Evolutionary conservation across 2,797 vertebrate species (phyloP).

Genomic region (Trachurus trachurus): DNA sequence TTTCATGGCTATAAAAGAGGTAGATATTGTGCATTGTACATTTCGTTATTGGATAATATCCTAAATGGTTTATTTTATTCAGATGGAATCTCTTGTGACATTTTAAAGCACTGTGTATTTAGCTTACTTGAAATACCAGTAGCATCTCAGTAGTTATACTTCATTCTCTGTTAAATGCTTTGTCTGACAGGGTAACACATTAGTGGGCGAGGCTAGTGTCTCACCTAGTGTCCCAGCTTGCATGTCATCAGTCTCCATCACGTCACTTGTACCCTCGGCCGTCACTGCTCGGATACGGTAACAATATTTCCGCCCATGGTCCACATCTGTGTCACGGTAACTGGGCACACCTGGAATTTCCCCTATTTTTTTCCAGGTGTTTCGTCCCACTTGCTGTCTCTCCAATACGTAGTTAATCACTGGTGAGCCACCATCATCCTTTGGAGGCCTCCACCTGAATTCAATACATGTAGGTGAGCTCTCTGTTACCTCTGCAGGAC

Average conservation of each 20-base stretch:
- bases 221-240: constrained; percentile 89
- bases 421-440: constrained; percentile 89
- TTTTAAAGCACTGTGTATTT: not conserved
- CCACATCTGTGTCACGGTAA: constrained; percentile 85
- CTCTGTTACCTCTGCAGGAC: constrained; percentile 88
- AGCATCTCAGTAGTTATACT: not conserved
- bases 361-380: constrained; percentile 88
- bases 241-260: constrained; percentile 89
- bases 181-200: not conserved
- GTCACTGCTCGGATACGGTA: constrained; percentile 90
- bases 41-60: not conserved
- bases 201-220: too few species aligned
- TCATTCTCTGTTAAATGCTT: not conserved
- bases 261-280: constrained; percentile 86
- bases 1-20: not conserved
- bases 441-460: constrained; percentile 90
- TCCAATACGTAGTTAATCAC: constrained; percentile 88
- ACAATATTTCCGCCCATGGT: constrained; percentile 88
- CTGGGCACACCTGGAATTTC: constrained; percentile 77
- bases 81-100: not conserved
- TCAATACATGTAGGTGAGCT: constrained; percentile 79
- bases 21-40: not conserved
- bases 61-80: not conserved
- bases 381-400: constrained; percentile 87
- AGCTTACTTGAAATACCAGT: not conserved